Evolutionary conservation across 2,888 invertebrate genomes (phyloP).

Genomic region (Acleris emargana): DNA sequence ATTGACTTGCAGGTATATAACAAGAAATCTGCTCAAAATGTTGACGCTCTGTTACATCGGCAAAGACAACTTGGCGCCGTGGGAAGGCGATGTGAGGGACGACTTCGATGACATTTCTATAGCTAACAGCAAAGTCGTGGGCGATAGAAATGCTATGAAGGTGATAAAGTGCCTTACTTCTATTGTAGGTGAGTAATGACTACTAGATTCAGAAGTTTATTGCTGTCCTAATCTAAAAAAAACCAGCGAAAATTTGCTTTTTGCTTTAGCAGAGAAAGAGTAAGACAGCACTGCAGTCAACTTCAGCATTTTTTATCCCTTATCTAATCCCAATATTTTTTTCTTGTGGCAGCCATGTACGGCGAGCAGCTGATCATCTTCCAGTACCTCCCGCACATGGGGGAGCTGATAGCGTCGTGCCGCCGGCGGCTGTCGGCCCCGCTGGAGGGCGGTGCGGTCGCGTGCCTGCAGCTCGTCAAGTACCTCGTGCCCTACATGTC

Average conservation of each 20-base stretch:
- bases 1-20: slow-evolving; percentile 94
- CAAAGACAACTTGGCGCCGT: slow-evolving; percentile 87
- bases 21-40: slow-evolving; percentile 96
- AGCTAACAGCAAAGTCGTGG: slow-evolving; percentile 86
- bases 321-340: background rate
- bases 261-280: no score
- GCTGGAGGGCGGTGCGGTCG: slow-evolving; percentile 94
- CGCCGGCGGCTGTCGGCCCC: slow-evolving; percentile 91
- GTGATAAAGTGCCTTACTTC: slow-evolving; percentile 96
- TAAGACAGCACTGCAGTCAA: no score
- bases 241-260: no score
- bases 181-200: slow-evolving; percentile 87
- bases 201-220: no score
- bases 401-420: slow-evolving; percentile 92
- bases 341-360: slow-evolving; percentile 86
- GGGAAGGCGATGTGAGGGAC: slow-evolving; percentile 69
- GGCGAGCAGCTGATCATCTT: slow-evolving; percentile 94
- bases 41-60: slow-evolving; percentile 96
- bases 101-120: slow-evolving; percentile 85
- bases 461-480: slow-evolving; percentile 91
- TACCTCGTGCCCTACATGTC: slow-evolving; percentile 91
- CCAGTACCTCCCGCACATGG: slow-evolving; percentile 95
- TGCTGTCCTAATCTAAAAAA: no score
- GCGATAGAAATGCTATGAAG: slow-evolving; percentile 92
- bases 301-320: no score